Evolutionary conservation across 1,140 invertebrate genomes (phyloP), one percentile per base, ranked within the genome.

Genomic region (Hylyphantes graminicola): DNA sequence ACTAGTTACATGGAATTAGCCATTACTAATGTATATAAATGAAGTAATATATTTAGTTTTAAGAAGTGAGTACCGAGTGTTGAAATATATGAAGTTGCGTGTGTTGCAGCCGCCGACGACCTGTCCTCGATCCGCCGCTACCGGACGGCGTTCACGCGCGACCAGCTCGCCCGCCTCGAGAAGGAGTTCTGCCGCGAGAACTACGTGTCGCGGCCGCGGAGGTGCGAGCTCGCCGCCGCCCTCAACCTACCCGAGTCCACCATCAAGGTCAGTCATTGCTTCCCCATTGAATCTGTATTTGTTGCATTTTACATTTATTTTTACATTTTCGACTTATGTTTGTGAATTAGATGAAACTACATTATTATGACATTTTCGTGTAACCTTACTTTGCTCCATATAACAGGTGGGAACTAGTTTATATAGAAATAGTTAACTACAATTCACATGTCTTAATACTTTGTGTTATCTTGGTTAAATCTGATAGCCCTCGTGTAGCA

Each of bases 181-280:
- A 97, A 97, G 88, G 98, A 99, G 89, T 99, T 99, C 89, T 93
- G 93, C 88, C 94, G 96, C 87, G 98, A 99, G 90, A 99, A 99
- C 90, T 99, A 99, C 89, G 97, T 99, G 0, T 98, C 96, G 0
- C 91, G 98, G 68, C 97, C 97, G 0, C 92, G 96, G 84, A 91
- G 98, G 84, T 97, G 96, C 89, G 98, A 99, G 90, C 90, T 99
- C n/a, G 98, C 98, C 0, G 92, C 95, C 4, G 94, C 97, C 87
- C 91, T 99, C 15, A 94, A 96, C 86, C 91, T 99, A 0, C 97
- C 98, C 0, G 98, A 99, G 90, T 96, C 95, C 12, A 99, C 98
- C 0, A 99, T 99, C 83, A 99, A 99, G 94, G 97, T 98, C 91
- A 88, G 87, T 77, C 11, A 5, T 17, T 21, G 0, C 8, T 51